Conservation (phyloP, 2,797 vertebrate genomes). For the Paramormyrops hopkinsi region DNA sequence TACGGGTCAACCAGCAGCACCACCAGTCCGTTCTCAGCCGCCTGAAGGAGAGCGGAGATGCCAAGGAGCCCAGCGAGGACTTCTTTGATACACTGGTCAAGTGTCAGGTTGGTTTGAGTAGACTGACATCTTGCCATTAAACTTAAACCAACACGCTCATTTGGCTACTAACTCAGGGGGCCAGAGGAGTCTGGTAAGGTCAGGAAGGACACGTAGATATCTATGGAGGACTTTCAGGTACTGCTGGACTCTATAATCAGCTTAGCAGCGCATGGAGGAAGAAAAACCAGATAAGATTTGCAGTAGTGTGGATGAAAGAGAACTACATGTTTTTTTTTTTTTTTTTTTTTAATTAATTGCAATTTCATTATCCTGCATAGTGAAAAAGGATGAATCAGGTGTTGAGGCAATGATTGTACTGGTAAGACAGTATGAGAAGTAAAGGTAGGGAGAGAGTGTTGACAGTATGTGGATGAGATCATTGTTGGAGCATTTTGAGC, state of each 20-base stretch:
- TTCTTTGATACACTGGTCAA: conserved; percentile 92
- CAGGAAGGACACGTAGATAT: neutral
- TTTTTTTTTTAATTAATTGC: neutral
- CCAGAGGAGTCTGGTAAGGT: neutral
- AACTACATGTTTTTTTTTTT: neutral
- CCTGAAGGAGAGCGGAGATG: conserved; percentile 59
- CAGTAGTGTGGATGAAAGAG: neutral
- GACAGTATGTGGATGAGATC: neutral
- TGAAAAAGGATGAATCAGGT: neutral
- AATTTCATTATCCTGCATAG: neutral
- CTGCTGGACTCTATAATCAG: neutral
- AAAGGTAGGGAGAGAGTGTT: neutral
- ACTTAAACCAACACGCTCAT: neutral
- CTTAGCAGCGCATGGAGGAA: neutral
- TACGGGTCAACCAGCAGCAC: conserved; percentile 63
- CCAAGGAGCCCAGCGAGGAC: conserved; percentile 74
- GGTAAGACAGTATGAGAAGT: neutral
- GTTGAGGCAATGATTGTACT: neutral
- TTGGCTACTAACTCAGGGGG: neutral
- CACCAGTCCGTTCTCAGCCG: conserved; percentile 60
- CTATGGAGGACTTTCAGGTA: neutral
- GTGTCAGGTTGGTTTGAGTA: conserved; percentile 72
- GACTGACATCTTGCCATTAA: neutral
- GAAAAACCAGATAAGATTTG: neutral
- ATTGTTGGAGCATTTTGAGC: neutral